Evolutionary conservation across 2,113 vertebrate species (phyloP), one percentile per base, ranked within the genome.

Genomic region (Proterorhinus semilunaris): DNA sequence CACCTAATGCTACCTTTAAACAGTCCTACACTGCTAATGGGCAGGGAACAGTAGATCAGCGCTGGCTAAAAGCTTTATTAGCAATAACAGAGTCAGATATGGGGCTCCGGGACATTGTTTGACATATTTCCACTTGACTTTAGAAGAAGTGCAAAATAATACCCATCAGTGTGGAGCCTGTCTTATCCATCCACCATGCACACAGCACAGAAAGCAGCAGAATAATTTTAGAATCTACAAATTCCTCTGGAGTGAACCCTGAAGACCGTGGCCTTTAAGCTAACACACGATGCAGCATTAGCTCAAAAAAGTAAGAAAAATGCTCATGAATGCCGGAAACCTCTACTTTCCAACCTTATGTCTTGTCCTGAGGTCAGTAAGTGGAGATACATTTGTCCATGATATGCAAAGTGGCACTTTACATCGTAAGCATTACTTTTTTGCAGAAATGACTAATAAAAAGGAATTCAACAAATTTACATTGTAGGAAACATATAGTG

Each of bases 161-260:
- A 52, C 7, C 16, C n/a, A 59, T 77, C 78, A 16, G 44, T 82
- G 83, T 77, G 75, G 85, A 66, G 68, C 62, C 45, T 51, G 50
- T n/a, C 36, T 57, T 57, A 61, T 80, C 51, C 71, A 70, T 68
- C 45, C 52, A 59, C 62, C 74, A 77, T 83, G 81, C 77, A 75
- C 77, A 74, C 71, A 77, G 42, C 27, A 36, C 1, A 36, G 66
- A 70, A 68, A 61, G 65, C 69, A 71, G 49, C 68, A 78, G 84
- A 82, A 75, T 83, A 72, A 62, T 89, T 87, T 84, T 73, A 72
- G 70, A 80, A 65, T 70, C 82, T 67, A 68, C 71, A 72, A 69
- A 51, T 71, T 83, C 68, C 71, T 84, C 62, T 27, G 36, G 73
- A 71, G 68, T 58, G 77, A 77, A 73, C 85, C 51, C 54, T 67